Conservation (phyloP, 2,797 vertebrate genomes). For the Pipistrellus pipistrellus region DNA sequence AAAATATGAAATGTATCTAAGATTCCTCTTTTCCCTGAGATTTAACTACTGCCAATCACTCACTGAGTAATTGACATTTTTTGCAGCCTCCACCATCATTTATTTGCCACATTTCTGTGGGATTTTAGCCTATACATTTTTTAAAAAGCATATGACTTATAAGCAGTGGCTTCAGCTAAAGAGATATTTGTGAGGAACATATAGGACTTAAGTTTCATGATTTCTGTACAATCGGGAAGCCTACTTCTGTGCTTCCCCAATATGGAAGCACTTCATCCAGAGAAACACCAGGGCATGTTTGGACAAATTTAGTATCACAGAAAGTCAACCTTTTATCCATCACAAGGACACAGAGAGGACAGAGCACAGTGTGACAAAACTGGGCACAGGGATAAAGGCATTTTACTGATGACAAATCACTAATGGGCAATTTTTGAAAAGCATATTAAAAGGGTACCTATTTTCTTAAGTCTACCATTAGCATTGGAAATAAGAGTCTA, state of each 20-base stretch:
- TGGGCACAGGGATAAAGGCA: neutral
- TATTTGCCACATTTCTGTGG: slow-evolving; percentile 30
- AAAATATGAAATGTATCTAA: slow-evolving; percentile 12
- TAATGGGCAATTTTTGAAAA: neutral
- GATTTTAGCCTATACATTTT: neutral
- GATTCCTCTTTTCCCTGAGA: slow-evolving; percentile 41
- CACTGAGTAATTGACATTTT: slow-evolving; percentile 53
- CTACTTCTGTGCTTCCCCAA: neutral
- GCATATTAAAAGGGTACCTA: neutral
- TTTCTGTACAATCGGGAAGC: neutral
- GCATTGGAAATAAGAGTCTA: neutral
- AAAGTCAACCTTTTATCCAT: neutral
- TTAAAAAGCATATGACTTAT: neutral
- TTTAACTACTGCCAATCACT: slow-evolving; percentile 2
- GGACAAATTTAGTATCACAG: neutral
- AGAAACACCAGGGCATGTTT: neutral
- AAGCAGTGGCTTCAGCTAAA: neutral
- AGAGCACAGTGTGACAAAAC: neutral
- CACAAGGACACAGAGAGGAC: neutral
- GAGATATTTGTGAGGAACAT: neutral
- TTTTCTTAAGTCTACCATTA: neutral
- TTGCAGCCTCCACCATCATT: neutral
- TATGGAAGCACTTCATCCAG: neutral
- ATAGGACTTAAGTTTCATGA: neutral
- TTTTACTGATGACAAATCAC: neutral